Percentiles rank a stretch among this genome's conserved stretches.
These are phyloP conservation scores for Setophaga kirtlandii DNA, from an alignment of 2,113 vertebrate species.

Conservation along the genomic window DNA sequence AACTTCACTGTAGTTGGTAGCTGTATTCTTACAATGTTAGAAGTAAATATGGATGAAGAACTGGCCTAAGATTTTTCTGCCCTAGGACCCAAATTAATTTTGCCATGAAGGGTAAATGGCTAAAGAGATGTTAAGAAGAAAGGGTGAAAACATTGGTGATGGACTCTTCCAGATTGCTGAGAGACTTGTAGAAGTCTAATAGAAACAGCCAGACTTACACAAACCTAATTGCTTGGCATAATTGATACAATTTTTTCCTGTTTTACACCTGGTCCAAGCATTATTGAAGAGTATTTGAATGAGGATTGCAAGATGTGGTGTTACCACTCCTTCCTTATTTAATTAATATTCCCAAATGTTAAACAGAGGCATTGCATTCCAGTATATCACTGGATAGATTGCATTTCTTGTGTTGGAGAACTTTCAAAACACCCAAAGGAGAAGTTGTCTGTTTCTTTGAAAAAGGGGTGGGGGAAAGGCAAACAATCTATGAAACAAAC, in stretches of 20 bases:
- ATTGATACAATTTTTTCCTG: neutral
- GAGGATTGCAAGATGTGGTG: neutral
- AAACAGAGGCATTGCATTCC: neutral
- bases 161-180: neutral
- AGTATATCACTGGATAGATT: neutral
- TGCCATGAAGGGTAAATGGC: neutral
- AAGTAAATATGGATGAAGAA: neutral
- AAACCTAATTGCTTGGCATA: neutral
- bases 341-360: neutral
- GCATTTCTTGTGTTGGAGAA: neutral
- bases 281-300: neutral
- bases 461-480: fast-evolving
- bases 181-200: no score
- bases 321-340: neutral
- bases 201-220: no score
- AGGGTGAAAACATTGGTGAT: neutral
- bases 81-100: neutral
- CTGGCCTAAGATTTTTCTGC: neutral
- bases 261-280: neutral
- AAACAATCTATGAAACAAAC: neutral
- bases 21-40: neutral
- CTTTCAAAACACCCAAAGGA: neutral
- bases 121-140: neutral
- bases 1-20: neutral
- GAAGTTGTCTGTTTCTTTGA: neutral